Conservation (phyloP, 35 echinoderm and acorn worm species). For the Ophioderma brevispina region DNA sequence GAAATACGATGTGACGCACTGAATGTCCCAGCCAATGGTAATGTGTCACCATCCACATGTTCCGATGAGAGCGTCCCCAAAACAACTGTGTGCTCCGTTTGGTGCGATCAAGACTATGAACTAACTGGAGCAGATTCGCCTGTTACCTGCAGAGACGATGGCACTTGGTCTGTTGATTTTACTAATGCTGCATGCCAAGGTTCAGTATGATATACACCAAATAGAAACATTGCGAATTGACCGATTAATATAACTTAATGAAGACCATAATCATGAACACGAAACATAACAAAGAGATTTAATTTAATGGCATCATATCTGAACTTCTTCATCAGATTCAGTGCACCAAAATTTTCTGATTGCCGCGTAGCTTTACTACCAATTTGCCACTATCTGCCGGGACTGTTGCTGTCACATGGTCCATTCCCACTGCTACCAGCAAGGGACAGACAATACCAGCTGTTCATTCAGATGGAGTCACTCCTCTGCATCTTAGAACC, state of each 20-base stretch:
- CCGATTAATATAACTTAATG: too few species aligned
- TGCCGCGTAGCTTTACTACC: background rate
- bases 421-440: background rate
- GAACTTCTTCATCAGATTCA: too few species aligned
- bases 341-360: background rate
- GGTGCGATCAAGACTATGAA: background rate
- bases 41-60: background rate
- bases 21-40: background rate
- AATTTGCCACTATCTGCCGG: background rate
- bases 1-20: background rate
- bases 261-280: too few species aligned
- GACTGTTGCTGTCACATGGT: background rate
- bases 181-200: too few species aligned
- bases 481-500: background rate
- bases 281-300: too few species aligned
- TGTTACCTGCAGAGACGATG: background rate
- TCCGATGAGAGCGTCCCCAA: background rate
- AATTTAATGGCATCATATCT: too few species aligned
- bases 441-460: background rate
- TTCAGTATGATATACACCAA: too few species aligned
- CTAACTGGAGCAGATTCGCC: background rate
- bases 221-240: too few species aligned
- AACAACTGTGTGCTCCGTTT: background rate
- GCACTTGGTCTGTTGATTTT: background rate
- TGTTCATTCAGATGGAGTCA: background rate